These are phyloP conservation scores for Brenthis ino DNA, from an alignment of 2,888 invertebrate species.

Conservation along the genomic window DNA sequence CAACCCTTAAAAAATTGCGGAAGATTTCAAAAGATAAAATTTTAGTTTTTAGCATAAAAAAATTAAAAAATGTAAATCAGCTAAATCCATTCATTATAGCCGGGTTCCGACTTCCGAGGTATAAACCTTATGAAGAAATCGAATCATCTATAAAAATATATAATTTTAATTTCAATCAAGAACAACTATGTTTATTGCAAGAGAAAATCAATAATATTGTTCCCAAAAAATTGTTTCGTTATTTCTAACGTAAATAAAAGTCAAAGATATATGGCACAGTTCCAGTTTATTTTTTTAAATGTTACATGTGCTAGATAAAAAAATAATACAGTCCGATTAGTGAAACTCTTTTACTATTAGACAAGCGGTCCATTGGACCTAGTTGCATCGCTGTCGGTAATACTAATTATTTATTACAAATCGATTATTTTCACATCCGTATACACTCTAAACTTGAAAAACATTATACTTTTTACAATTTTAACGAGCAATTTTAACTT, in stretches of 20 bases:
- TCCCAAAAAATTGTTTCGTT: not conserved
- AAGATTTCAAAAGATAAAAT: no score
- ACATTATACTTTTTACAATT: constrained; percentile 66
- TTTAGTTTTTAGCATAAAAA: no score
- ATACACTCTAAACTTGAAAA: constrained; percentile 69
- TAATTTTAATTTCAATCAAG: no score
- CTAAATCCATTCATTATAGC: no score
- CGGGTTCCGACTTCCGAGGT: no score
- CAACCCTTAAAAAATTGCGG: no score
- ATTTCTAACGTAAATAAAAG: constrained; percentile 46
- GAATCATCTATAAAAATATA: no score
- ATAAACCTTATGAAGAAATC: no score
- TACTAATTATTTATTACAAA: constrained; percentile 54
- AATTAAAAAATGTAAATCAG: no score
- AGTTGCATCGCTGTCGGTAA: constrained; percentile 44
- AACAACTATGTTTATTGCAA: no score
- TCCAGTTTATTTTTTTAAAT: constrained; percentile 78
- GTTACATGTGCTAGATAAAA: constrained; percentile 81
- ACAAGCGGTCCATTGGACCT: constrained; percentile 33
- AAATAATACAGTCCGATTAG: constrained; percentile 81
- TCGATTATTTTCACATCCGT: constrained; percentile 50
- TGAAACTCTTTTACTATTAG: constrained; percentile 65
- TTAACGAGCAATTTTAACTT: constrained; percentile 71
- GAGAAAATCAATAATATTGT: no score
- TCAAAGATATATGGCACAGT: constrained; percentile 74